Percentiles rank a stretch among this genome's conserved stretches.
phyloP scores from a whole-genome alignment of 2,888 invertebrate genomes.

The Fabriciana adippe region DNA sequence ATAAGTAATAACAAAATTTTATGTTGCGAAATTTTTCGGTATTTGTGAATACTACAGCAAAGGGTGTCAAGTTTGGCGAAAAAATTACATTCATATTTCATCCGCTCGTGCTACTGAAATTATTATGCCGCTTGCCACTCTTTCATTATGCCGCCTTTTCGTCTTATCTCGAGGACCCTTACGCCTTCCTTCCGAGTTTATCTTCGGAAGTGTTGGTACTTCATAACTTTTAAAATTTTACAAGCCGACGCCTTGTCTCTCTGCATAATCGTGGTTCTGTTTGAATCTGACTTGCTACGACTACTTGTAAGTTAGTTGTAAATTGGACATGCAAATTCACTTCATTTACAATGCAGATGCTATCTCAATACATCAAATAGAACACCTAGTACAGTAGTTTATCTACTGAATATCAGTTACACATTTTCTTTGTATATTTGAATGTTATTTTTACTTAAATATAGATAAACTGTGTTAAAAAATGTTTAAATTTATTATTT shows the following conservation, averaged over 20 bases:
- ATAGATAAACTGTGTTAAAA: too few relatives aligned
- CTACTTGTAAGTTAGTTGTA: neutral
- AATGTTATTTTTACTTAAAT: neutral
- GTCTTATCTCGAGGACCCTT: conserved; percentile 50
- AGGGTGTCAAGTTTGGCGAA: conserved; percentile 26
- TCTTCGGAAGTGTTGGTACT: conserved; percentile 48
- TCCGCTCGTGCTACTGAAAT: conserved; percentile 37
- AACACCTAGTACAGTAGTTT: neutral
- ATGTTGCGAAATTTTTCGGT: neutral
- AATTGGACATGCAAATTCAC: conserved; percentile 8
- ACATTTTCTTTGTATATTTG: neutral
- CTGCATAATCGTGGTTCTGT: conserved; percentile 36
- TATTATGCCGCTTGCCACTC: conserved; percentile 39
- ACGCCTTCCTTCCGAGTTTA: conserved; percentile 46
- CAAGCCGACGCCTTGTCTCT: conserved; percentile 33
- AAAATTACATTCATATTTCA: conserved; percentile 35
- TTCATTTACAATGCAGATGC: conserved; percentile 11
- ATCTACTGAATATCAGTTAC: neutral
- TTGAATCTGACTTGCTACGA: conserved; percentile 11
- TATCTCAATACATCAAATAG: conserved; percentile 3
- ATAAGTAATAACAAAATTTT: conserved; percentile 12
- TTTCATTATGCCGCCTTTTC: conserved; percentile 43
- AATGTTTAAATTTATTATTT: too few relatives aligned
- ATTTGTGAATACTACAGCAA: conserved; percentile 20
- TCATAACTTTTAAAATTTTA: conserved; percentile 45